Conservation (phyloP, 2,113 vertebrate species). For the Embiotoca jacksoni region DNA sequence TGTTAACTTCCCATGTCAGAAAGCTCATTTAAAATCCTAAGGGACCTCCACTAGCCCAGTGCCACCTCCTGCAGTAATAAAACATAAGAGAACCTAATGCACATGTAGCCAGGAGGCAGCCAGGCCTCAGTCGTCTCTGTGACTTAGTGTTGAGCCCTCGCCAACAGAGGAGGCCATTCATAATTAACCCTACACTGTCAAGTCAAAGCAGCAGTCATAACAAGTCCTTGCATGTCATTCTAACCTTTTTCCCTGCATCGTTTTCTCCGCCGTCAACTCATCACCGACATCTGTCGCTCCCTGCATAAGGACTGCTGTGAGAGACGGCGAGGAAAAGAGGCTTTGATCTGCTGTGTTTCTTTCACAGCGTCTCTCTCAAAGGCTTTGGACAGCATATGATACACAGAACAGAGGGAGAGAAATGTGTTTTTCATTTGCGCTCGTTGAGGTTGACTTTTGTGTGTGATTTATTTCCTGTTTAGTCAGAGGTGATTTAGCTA, state of each 20-base stretch:
- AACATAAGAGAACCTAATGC: slow-evolving; percentile 67
- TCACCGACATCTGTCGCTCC: slow-evolving; percentile 67
- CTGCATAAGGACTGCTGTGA: slow-evolving; percentile 19
- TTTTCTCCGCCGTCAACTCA: slow-evolving; percentile 64
- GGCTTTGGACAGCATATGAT: slow-evolving; percentile 57
- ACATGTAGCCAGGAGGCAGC: slow-evolving; percentile 64
- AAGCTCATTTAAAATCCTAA: slow-evolving; percentile 47
- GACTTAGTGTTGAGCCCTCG: slow-evolving; percentile 57
- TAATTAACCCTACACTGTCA: slow-evolving; percentile 79
- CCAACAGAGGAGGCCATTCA: slow-evolving; percentile 73
- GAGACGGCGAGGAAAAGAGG: neutral
- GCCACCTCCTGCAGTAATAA: slow-evolving; percentile 67
- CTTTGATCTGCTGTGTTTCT: slow-evolving; percentile 69
- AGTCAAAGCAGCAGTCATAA: slow-evolving; percentile 70
- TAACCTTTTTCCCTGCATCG: slow-evolving; percentile 63
- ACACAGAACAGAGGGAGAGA: slow-evolving; percentile 40
- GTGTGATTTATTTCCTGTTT: slow-evolving; percentile 61
- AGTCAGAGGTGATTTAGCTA: slow-evolving; percentile 43
- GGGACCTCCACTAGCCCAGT: slow-evolving; percentile 27
- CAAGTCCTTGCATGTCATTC: slow-evolving; percentile 76
- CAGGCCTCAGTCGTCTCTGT: slow-evolving; percentile 40
- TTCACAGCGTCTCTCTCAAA: slow-evolving; percentile 58
- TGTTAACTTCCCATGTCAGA: slow-evolving; percentile 62
- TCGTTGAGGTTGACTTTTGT: slow-evolving; percentile 48
- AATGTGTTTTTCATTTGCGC: slow-evolving; percentile 60